Conservation (phyloP, 92 coral and sea anemone genomes). For the Blastomussa wellsi region DNA sequence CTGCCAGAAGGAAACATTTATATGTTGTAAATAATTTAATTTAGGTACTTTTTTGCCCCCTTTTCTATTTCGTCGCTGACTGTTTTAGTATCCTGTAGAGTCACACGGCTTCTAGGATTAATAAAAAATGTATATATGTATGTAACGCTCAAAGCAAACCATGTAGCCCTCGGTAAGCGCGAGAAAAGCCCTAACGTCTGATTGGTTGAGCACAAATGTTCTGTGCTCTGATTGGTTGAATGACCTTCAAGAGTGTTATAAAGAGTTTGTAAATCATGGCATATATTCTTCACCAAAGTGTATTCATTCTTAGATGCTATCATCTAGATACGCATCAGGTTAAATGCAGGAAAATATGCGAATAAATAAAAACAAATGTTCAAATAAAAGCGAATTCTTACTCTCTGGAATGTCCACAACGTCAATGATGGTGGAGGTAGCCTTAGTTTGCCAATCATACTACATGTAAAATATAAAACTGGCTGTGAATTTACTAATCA, state of each 20-base stretch:
- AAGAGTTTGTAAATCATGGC: not conserved
- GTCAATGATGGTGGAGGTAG: constrained; percentile 58
- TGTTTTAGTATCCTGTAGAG: no score
- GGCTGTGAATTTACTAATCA: no score
- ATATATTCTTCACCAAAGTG: not conserved
- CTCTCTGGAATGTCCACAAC: constrained; percentile 72
- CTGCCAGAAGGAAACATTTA: not conserved
- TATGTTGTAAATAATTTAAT: no score
- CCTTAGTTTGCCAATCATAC: constrained; percentile 77
- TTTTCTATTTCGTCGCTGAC: no score
- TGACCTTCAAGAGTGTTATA: not conserved
- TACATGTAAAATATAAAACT: constrained; percentile 29
- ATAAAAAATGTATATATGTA: no score
- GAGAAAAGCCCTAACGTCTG: not conserved
- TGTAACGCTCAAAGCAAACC: not conserved
- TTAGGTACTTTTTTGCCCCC: no score
- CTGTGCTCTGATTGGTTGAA: not conserved
- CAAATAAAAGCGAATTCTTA: constrained; percentile 3
- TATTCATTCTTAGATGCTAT: not conserved
- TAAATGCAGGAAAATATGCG: not conserved
- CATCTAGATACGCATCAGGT: not conserved
- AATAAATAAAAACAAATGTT: no score
- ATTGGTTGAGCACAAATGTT: not conserved
- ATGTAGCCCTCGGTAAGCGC: not conserved
- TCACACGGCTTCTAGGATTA: no score